Conservation (phyloP, 2,797 vertebrate species). For the Squalus acanthias region DNA sequence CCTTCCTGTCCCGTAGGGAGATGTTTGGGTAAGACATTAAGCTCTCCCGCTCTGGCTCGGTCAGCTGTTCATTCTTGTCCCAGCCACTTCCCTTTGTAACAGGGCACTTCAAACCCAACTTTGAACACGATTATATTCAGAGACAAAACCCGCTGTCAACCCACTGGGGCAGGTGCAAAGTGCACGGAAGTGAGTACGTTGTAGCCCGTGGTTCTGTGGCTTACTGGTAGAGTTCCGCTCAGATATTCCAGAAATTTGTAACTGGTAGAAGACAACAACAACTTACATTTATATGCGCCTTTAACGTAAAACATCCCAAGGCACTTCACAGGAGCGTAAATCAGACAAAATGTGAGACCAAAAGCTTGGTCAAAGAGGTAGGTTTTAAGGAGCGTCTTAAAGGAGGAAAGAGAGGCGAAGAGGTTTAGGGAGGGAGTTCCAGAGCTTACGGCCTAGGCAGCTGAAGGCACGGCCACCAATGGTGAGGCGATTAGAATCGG, state of each 20-base stretch:
- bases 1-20: neutral
- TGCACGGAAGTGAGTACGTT: neutral
- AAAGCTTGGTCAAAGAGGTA: neutral
- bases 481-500: neutral
- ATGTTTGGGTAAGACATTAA: neutral
- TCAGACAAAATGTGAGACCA: neutral
- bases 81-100: neutral
- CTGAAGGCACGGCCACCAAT: neutral
- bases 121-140: neutral
- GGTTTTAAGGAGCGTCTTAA: neutral
- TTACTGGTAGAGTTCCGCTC: neutral
- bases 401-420: neutral
- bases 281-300: neutral
- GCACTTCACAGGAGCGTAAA: neutral
- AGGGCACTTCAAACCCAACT: neutral
- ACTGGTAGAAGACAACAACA: neutral
- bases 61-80: neutral
- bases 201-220: neutral
- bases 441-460: neutral
- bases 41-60: neutral
- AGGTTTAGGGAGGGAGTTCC: neutral
- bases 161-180: neutral
- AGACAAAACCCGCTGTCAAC: neutral
- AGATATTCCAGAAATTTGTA: neutral
- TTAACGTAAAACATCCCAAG: neutral